These are phyloP conservation scores for Batillaria attramentaria DNA, from an alignment of 1,140 invertebrate species.

Conservation along the genomic window DNA sequence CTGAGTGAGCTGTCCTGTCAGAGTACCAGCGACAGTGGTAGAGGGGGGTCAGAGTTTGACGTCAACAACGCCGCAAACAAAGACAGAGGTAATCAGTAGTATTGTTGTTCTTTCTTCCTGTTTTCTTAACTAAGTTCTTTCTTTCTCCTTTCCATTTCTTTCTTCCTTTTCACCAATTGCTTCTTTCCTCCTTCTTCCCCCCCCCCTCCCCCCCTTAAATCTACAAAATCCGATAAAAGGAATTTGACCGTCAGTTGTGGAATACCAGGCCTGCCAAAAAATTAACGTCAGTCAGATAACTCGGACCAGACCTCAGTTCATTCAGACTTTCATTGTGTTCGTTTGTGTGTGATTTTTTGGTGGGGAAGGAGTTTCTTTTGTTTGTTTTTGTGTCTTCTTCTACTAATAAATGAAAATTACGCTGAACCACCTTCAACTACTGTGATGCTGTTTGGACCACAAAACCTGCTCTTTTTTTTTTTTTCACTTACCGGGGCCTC, in stretches of 20 bases:
- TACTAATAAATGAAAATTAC: too few species aligned
- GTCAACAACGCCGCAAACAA: slow-evolving; percentile 32
- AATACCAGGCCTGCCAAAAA: not conserved
- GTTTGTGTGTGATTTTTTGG: too few species aligned
- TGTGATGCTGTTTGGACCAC: not conserved
- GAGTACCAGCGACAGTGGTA: slow-evolving; percentile 46
- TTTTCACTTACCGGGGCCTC: too few species aligned
- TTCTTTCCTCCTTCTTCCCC: not conserved
- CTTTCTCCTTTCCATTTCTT: not conserved
- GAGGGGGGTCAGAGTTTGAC: slow-evolving; percentile 43
- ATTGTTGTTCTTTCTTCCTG: not conserved
- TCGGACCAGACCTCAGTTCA: too few species aligned
- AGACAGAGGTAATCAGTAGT: slow-evolving; percentile 28
- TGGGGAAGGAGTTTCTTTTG: too few species aligned
- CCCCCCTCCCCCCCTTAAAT: not conserved
- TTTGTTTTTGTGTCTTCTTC: too few species aligned
- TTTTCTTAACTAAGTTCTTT: not conserved
- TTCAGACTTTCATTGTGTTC: too few species aligned
- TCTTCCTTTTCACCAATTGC: not conserved
- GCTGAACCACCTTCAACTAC: not conserved
- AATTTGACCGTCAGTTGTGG: not conserved
- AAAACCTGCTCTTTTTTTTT: not conserved
- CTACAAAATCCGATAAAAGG: not conserved
- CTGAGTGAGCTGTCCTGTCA: slow-evolving; percentile 35
- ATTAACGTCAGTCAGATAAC: too few species aligned